Conservation (phyloP, 2,113 vertebrate genomes). For the Dicaeum eximium region DNA sequence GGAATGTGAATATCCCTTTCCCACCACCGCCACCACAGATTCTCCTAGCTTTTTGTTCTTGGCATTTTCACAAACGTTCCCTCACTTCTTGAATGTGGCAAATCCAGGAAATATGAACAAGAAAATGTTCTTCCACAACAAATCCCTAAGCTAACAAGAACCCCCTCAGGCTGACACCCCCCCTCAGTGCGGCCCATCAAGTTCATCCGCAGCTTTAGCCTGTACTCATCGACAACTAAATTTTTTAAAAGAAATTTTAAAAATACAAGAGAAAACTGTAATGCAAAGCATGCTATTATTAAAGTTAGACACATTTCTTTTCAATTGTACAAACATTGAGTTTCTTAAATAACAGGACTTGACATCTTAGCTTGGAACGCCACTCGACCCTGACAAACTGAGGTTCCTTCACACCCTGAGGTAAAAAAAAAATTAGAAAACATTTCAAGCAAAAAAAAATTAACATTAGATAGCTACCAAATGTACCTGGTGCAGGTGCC, state of each 20-base stretch:
- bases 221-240: not conserved
- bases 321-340: not conserved
- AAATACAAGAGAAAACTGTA: not conserved
- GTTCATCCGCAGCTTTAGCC: not conserved
- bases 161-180: not conserved
- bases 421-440: not conserved
- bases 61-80: not conserved
- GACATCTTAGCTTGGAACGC: not conserved
- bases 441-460: not conserved
- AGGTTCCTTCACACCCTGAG: not conserved
- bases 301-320: not conserved
- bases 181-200: not conserved
- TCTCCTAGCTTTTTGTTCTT: not conserved
- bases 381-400: not conserved
- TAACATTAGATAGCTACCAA: not conserved
- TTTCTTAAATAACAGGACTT: not conserved
- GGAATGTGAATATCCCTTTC: not conserved
- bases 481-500: rapidly evolving
- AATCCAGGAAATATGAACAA: not conserved
- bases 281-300: not conserved
- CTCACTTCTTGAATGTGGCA: not conserved
- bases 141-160: not conserved
- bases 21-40: not conserved
- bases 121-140: not conserved
- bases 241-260: not conserved